Percentiles rank a stretch among this genome's conserved stretches.
Conservation (phyloP, 2,113 vertebrate species). For the Menidia beryllina region DNA sequence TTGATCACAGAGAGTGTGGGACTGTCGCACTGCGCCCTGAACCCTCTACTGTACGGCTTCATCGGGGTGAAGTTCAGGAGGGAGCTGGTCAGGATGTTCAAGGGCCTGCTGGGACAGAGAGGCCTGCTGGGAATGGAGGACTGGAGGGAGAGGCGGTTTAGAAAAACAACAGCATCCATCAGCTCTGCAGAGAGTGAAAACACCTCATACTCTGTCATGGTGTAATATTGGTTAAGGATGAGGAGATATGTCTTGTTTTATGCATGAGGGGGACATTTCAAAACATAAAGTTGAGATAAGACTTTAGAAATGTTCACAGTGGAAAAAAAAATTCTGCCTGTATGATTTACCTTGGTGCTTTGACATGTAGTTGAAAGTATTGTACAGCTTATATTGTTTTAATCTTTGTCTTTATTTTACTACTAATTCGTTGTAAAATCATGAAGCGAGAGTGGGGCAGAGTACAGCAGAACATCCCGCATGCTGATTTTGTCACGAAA, state of each 20-base stretch:
- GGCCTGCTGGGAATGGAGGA: slow-evolving; percentile 47
- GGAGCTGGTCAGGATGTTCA: slow-evolving; percentile 78
- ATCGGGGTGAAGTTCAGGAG: slow-evolving; percentile 85
- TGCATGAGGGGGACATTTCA: not conserved
- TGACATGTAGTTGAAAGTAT: not conserved
- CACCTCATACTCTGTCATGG: slow-evolving; percentile 80
- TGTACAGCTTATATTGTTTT: slow-evolving; percentile 19
- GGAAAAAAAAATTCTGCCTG: not conserved
- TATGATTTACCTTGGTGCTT: slow-evolving; percentile 18
- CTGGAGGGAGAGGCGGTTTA: slow-evolving; percentile 50
- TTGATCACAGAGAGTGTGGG: slow-evolving; percentile 81
- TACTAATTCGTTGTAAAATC: not conserved
- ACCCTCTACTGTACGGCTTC: slow-evolving; percentile 86
- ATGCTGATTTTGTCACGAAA: not conserved
- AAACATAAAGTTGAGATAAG: not conserved
- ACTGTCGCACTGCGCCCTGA: slow-evolving; percentile 85
- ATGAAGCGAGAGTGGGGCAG: not conserved
- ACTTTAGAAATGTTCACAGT: slow-evolving; percentile 28
- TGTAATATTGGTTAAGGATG: slow-evolving; percentile 37
- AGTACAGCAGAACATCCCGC: not conserved
- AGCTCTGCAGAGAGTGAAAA: slow-evolving; percentile 81
- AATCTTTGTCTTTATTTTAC: not conserved
- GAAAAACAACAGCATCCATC: slow-evolving; percentile 58
- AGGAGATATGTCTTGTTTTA: not conserved
- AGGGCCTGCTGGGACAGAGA: slow-evolving; percentile 62